Evolutionary conservation across 2,797 vertebrate species (phyloP).

Genomic region (Antrozous pallidus): DNA sequence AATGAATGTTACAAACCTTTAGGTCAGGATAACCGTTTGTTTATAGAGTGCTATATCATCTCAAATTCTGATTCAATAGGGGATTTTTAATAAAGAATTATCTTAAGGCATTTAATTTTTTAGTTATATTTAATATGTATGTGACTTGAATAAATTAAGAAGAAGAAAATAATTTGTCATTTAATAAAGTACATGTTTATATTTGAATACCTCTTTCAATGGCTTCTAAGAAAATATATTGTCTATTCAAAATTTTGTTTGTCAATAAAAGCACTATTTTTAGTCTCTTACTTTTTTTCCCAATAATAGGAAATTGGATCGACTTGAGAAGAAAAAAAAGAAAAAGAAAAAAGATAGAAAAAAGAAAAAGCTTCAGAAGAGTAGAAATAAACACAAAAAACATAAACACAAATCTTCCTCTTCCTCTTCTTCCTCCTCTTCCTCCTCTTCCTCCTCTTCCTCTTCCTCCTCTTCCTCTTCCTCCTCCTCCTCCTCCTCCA

Average conservation of each 20-base stretch:
- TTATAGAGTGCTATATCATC: constrained; percentile 34
- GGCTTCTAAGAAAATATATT: constrained; percentile 32
- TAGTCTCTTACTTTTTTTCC: constrained; percentile 60
- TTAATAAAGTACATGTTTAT: constrained; percentile 37
- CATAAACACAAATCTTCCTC: constrained; percentile 81
- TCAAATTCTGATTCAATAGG: constrained; percentile 52
- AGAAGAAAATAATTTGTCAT: constrained; percentile 32
- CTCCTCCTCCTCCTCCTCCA: constrained; percentile 79
- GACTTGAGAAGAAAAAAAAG: constrained; percentile 92
- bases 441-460: constrained; percentile 79
- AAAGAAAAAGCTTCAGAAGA: constrained; percentile 87
- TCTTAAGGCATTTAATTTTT: constrained; percentile 27
- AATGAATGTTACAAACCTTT: constrained; percentile 29
- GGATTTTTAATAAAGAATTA: constrained; percentile 47
- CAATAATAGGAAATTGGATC: constrained; percentile 93
- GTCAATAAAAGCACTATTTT: constrained; percentile 15
- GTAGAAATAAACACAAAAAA: constrained; percentile 85
- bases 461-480: constrained; percentile 76
- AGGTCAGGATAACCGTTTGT: constrained; percentile 1
- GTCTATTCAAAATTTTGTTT: constrained; percentile 15
- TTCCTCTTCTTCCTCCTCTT: constrained; percentile 81
- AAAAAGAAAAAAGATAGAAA: constrained; percentile 86
- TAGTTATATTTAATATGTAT: constrained; percentile 25
- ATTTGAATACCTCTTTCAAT: constrained; percentile 35
- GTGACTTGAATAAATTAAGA: constrained; percentile 43